Evolutionary conservation across 2,797 vertebrate species (phyloP), one percentile per base, ranked within the genome.

Genomic region (Trachops cirrhosus): DNA sequence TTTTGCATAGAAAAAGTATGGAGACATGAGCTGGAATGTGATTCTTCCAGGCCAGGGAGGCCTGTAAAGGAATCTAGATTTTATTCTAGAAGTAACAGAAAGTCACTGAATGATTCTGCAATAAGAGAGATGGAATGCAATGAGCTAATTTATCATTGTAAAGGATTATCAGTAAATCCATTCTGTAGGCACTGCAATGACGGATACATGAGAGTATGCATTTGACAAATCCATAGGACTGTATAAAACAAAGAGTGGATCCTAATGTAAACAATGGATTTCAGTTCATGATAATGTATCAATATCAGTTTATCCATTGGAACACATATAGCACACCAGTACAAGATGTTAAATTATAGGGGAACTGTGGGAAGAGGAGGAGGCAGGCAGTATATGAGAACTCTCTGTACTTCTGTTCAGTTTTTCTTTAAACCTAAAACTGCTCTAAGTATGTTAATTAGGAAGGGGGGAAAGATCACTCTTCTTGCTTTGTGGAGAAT

Each of bases 391-490:
- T 26, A 48, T 46, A 7, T 41, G 24, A 78, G 18, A 73, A 70
- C 67, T 44, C 16, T 73, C 9, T 83, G 5, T 62, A 52, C 26
- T 71, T 73, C 78, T 71, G 39, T 50, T 87, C 39, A 80, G 9
- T 64, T 86, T 93, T 89, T 84, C 52, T 85, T 39, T 79, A 73
- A 94, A 78, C 15, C 12, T 91, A 39, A 94, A 94, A 68, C 18
- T 85, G 29, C 16, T 73, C 14, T 77, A 74, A 44, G 16, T 88
- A 29, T 86, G 18, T 79, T 44, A 85, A 83, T n/a, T 80, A 71
- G 93, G 75, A 2, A 4, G 8, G 4, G 6, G 14, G 16, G 34
- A 29, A n/a, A n/a, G 32, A 57, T 62, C 19, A 50, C 18, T 71
- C n/a, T 9, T 44, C 9, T 44, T 44, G 44, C 44, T 83, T 10